Base-by-base conservation (phyloP, 2,888 invertebrate genomes). In the Podotricha telesiphe region DNA sequence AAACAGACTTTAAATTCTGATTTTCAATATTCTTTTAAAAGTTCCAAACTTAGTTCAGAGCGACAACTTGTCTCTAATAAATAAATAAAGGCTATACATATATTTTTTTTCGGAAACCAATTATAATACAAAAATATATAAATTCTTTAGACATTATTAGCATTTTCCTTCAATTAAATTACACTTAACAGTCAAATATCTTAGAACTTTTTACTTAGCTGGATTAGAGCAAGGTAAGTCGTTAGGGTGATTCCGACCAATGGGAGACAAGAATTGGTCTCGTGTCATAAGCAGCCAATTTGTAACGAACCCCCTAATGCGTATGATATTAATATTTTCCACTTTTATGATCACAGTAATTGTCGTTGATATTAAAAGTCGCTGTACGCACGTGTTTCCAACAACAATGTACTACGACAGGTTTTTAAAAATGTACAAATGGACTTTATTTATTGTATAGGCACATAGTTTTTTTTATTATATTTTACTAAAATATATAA, bases 351-450 rank as follows among this genome's bases (percentile, higher is more conserved):
- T 73, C 89, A 80, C 82, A 77, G 80, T 91, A 91, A 92, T 89
- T 91, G 90, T 89, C 80, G 77, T 76, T 79, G 77, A 85, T 89
- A 91, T 90, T 90, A 88, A 88, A 87, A 87, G 82, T 85, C 82
- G 78, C 84, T 5, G 22, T 78, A 80, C 75, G 81, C 87, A 86
- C 89, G 89, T 87, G 87, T 83, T 51, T 62, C 15, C 37, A 56
- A 37, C 45, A 62, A 62, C 48, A 62, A 62, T 81, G 76, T 73
- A 6, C 28, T 28, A 73, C 74, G 74, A 76, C 73, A 65, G 70
- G 62, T 65, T 68, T 72, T 37, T 6, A 75, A 61, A 47, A 61
- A 22, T 20, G n/a, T 1, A 6, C 8, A 6, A 28, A 28, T 28
- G 28, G 28, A 6, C 8, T 4, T 20, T 15, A n/a, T n/a, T 58